Percentiles rank a stretch among this genome's conserved stretches.
phyloP scores from a whole-genome alignment of 2,113 vertebrate species.

The Capreolus pygargus region DNA sequence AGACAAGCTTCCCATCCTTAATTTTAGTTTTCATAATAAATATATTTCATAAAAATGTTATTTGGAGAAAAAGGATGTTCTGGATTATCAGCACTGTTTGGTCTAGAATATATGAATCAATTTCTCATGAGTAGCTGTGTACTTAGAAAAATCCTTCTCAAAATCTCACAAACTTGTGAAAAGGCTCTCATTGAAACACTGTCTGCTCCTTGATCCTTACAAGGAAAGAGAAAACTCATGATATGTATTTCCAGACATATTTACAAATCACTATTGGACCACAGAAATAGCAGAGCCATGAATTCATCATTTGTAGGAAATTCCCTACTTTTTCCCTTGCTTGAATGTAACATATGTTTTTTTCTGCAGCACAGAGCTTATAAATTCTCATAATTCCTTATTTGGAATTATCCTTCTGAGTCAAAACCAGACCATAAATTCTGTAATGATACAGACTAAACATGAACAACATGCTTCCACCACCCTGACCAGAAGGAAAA shows the following conservation, averaged over 20 bases:
- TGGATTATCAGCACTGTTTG: neutral
- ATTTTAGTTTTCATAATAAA: neutral
- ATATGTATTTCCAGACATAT: neutral
- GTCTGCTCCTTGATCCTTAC: neutral
- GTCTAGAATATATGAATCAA: neutral
- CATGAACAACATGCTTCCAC: conserved; percentile 5
- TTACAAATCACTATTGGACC: conserved; percentile 41
- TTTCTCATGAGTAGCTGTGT: neutral
- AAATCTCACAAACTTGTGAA: neutral
- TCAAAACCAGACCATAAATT: conserved; percentile 70
- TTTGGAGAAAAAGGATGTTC: neutral
- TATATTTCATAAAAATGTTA: neutral
- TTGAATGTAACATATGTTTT: conserved; percentile 38
- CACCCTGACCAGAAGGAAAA: neutral
- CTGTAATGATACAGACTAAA: conserved; percentile 61
- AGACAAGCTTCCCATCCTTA: neutral
- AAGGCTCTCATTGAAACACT: neutral
- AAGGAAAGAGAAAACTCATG: neutral
- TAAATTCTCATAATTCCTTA: conserved; percentile 66
- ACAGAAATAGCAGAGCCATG: conserved; percentile 41
- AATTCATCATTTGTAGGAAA: conserved; percentile 63
- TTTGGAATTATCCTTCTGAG: conserved; percentile 66
- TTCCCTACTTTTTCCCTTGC: conserved; percentile 43
- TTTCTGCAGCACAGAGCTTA: conserved; percentile 2
- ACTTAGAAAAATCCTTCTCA: neutral